Evolutionary conservation across 2,797 vertebrate species (phyloP), one percentile per base, ranked within the genome.

Genomic region (Ibycter americanus): DNA sequence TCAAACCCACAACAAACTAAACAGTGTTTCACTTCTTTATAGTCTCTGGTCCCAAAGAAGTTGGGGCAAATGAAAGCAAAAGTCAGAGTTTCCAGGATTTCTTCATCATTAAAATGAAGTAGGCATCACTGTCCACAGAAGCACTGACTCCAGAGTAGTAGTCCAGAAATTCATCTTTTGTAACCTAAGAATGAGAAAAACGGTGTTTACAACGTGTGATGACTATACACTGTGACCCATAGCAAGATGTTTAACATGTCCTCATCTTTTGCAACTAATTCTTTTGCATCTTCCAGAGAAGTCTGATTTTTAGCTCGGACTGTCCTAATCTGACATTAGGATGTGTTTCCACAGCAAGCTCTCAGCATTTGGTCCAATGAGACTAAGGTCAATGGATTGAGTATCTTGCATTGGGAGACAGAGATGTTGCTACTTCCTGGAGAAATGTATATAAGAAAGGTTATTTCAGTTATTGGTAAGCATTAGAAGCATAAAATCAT

Each of bases 31-130:
- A 21, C 6, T 66, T 78, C 44, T 67, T 52, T 32, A 27, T 34
- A 70, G 22, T 67, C 62, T 73, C 49, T 51, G 14, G 36, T 85
- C 76, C 52, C 29, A 38, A 54, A 76, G 76, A 51, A 19, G 12
- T 3, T 42, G 19, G 9, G 38, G 26, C 12, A 78, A 91, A 82
- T 15, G 38, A 84, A 31, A 93, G 21, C 13, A 56, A 38, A 90
- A 92, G 34, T 98, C 97, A 99, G 81, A 99, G 97, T 94, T 97
- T 98, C 98, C 98, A 99, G 79, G 98, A 98, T 42, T 97, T 99
- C 90, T 70, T 98, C 98, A 99, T 99, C 98, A 99, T 99, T 36
- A 99, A 97, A 87, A 99, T 96, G 32, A 99, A 99, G 97, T 99
- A 99, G 32, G 97, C 98, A 67, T 99, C 98, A 1, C 89, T 99